Conservation (phyloP, 2,888 invertebrate species). For the Cryptocephalus moraei region DNA sequence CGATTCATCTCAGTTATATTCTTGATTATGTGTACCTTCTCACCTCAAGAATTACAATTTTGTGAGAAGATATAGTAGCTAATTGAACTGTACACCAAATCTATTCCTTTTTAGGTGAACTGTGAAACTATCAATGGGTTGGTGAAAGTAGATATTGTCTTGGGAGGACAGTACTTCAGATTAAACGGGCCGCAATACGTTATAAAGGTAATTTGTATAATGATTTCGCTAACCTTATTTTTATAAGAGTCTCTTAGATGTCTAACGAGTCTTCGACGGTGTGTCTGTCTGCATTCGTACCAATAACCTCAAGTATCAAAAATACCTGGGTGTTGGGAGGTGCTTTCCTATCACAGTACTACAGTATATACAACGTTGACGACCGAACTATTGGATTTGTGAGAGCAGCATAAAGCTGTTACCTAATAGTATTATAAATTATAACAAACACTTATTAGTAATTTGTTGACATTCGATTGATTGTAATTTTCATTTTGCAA, state of each 20-base stretch:
- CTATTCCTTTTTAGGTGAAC: slow-evolving; percentile 46
- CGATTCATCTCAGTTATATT: too few species aligned
- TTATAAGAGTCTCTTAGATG: slow-evolving; percentile 29
- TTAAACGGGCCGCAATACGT: slow-evolving; percentile 40
- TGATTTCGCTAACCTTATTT: background rate
- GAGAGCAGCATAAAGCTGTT: slow-evolving; percentile 23
- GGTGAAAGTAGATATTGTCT: slow-evolving; percentile 47
- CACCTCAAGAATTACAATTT: too few species aligned
- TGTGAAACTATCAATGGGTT: slow-evolving; percentile 49
- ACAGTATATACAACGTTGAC: slow-evolving; percentile 39
- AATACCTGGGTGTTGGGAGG: slow-evolving; percentile 39
- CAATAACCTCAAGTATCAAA: slow-evolving; percentile 11
- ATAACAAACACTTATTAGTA: too few species aligned
- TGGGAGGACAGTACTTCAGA: slow-evolving; percentile 48
- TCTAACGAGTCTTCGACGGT: slow-evolving; percentile 27
- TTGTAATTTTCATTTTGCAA: too few species aligned
- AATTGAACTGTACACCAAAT: slow-evolving; percentile 3
- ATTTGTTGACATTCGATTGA: too few species aligned
- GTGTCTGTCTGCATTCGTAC: slow-evolving; percentile 40
- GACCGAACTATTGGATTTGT: slow-evolving; percentile 37
- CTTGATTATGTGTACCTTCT: background rate
- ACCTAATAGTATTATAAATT: too few species aligned
- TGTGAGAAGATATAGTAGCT: too few species aligned
- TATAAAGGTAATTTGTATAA: slow-evolving; percentile 4
- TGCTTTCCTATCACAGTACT: slow-evolving; percentile 41